These are phyloP conservation scores for Apodemia hepburni DNA, from an alignment of 2,888 invertebrate genomes.

Conservation along the genomic window DNA sequence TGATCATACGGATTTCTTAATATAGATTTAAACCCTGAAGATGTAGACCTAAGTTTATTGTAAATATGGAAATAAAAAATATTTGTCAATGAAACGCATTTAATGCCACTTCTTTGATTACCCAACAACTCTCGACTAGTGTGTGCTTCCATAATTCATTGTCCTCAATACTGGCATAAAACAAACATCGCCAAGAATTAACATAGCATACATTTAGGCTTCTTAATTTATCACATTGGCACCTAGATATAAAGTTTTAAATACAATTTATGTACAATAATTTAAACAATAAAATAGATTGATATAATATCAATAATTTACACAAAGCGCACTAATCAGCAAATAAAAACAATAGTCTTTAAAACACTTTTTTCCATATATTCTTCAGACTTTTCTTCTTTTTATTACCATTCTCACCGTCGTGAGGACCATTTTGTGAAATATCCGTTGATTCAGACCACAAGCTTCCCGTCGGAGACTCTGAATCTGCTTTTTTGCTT, in stretches of 20 bases:
- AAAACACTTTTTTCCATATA: constrained; percentile 90
- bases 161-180: constrained; percentile 41
- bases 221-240: constrained; percentile 77
- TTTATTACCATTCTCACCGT: constrained; percentile 46
- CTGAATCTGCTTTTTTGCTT: constrained; percentile 59
- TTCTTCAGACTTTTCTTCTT: constrained; percentile 87
- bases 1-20: neutral
- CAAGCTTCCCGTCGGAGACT: constrained; percentile 67
- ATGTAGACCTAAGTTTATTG: constrained; percentile 9
- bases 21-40: neutral
- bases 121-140: constrained; percentile 51
- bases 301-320: constrained; percentile 63
- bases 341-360: constrained; percentile 46
- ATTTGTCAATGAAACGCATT: constrained; percentile 62
- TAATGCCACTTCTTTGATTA: constrained; percentile 71
- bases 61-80: constrained; percentile 44
- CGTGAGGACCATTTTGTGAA: constrained; percentile 58
- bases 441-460: constrained; percentile 73
- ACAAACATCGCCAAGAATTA: constrained; percentile 48
- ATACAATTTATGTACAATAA: constrained; percentile 46
- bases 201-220: constrained; percentile 63
- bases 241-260: constrained; percentile 58
- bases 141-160: constrained; percentile 44
- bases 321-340: constrained; percentile 42
- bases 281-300: constrained; percentile 44